phyloP scores from a whole-genome alignment of 2,888 invertebrate species.

The Rambutsinella grinnellia region DNA sequence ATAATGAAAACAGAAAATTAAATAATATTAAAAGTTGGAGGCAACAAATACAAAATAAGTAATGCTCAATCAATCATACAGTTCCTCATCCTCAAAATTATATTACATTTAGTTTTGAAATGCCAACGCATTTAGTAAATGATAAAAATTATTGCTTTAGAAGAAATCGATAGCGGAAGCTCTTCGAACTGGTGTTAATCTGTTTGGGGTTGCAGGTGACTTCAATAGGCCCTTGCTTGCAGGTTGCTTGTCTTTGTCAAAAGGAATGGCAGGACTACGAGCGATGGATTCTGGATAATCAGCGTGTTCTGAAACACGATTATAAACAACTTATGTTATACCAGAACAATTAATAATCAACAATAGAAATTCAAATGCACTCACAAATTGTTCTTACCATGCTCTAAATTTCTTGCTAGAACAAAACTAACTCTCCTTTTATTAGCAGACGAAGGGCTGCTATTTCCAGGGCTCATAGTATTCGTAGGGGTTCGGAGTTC shows the following conservation, averaged over 20 bases:
- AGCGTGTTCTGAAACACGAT: conserved; percentile 71
- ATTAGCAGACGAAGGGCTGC: not conserved
- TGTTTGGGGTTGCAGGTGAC: conserved; percentile 46
- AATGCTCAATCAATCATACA: no score
- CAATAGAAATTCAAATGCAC: no score
- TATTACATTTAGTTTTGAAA: no score
- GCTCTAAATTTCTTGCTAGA: conserved; percentile 78
- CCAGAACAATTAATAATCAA: no score
- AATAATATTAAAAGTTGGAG: no score
- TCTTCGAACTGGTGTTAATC: conserved; percentile 15
- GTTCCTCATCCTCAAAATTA: no score
- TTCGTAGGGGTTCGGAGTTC: conserved; percentile 10
- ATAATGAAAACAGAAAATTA: no score
- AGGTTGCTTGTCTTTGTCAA: conserved; percentile 79
- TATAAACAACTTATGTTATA: not conserved
- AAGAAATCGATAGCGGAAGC: conserved; percentile 42
- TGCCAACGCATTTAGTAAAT: no score
- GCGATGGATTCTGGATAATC: conserved; percentile 81
- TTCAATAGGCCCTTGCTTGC: conserved; percentile 82
- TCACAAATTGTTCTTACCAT: conserved; percentile 69
- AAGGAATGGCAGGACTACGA: conserved; percentile 82
- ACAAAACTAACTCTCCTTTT: conserved; percentile 79
- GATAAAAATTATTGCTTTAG: not conserved
- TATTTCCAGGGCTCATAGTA: not conserved
- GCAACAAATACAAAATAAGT: no score